These are phyloP conservation scores for Harpagoxenus sublaevis DNA, from an alignment of 2,888 invertebrate species.

Conservation along the genomic window DNA sequence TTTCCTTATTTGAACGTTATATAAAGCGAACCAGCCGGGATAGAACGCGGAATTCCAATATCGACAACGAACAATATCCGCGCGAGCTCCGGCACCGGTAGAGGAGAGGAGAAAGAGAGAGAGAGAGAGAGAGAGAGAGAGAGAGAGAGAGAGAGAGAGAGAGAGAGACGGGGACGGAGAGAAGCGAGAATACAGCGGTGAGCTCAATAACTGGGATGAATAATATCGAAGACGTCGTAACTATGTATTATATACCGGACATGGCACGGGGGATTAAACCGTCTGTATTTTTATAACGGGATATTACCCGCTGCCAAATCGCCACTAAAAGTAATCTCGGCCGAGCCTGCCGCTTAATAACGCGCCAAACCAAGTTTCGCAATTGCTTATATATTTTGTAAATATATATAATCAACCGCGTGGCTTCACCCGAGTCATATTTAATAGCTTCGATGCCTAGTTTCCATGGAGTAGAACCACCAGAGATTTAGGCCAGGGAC, in stretches of 20 bases:
- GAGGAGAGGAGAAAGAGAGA: slow-evolving; percentile 57
- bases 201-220: slow-evolving; percentile 73
- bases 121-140: slow-evolving; percentile 35
- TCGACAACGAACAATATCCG: slow-evolving; percentile 76
- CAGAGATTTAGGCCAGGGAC: slow-evolving; percentile 26
- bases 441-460: slow-evolving; percentile 46
- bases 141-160: slow-evolving; percentile 65
- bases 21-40: slow-evolving; percentile 65
- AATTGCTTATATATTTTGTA: slow-evolving; percentile 56
- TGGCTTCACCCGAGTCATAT: slow-evolving; percentile 32
- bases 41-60: slow-evolving; percentile 74
- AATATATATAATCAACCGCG: slow-evolving; percentile 43
- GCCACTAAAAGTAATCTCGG: slow-evolving; percentile 57
- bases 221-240: slow-evolving; percentile 70
- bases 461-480: slow-evolving; percentile 41
- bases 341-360: slow-evolving; percentile 54
- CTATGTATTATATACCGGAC: slow-evolving; percentile 60
- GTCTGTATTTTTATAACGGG: slow-evolving; percentile 44
- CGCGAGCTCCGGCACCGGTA: slow-evolving; percentile 53
- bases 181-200: slow-evolving; percentile 64
- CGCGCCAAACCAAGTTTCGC: slow-evolving; percentile 47
- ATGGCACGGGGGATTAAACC: slow-evolving; percentile 50
- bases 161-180: slow-evolving; percentile 41
- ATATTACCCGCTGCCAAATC: slow-evolving; percentile 49
- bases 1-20: slow-evolving; percentile 72